Evolutionary conservation across 2,113 vertebrate species (phyloP), one percentile per base, ranked within the genome.

Genomic region (Penelope pileata): DNA sequence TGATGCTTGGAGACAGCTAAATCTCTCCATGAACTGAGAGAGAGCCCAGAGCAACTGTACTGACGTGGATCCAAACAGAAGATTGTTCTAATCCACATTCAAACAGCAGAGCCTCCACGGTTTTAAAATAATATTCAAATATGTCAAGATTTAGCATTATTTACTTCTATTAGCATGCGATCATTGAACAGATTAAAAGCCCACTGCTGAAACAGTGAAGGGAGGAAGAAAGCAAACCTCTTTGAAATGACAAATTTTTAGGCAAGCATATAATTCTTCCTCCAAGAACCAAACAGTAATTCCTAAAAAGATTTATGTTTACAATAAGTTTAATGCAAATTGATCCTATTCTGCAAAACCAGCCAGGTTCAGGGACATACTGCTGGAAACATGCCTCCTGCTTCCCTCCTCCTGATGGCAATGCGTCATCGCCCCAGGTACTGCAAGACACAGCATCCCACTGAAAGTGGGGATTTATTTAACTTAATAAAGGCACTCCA

Each of bases 21-120:
- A 0, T 9, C 43, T 45, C 42, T 70, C 23, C 27, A 0, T 2
- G 24, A 15, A 38, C 4, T 2, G 1, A 4, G 43, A 50, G 32
- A 76, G 7, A 80, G 48, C 78, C 66, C 14, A 17, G 59, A 56
- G 76, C 21, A 9, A 14, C n/a, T n/a, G n/a, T n/a, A n/a, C n/a
- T n/a, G n/a, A n/a, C n/a, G n/a, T n/a, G n/a, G n/a, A n/a, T n/a
- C 13, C 1, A 48, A 36, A 83, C 91, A 80, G 0, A 9, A 53
- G 86, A 77, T 83, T 40, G 50, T 5, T 30, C 63, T 24, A n/a
- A 83, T 90, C 76, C 86, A n/a, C 23, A 15, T 9, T 24, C 58
- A 10, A n/a, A 2, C 34, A 16, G 87, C 54, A 12, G 47, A 88
- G 36, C 43, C 72, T 13, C 6, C 3, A 4, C 6, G 67, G 6